Evolutionary conservation across 2,888 invertebrate genomes (phyloP).

Genomic region (Lochmaea crataegi): DNA sequence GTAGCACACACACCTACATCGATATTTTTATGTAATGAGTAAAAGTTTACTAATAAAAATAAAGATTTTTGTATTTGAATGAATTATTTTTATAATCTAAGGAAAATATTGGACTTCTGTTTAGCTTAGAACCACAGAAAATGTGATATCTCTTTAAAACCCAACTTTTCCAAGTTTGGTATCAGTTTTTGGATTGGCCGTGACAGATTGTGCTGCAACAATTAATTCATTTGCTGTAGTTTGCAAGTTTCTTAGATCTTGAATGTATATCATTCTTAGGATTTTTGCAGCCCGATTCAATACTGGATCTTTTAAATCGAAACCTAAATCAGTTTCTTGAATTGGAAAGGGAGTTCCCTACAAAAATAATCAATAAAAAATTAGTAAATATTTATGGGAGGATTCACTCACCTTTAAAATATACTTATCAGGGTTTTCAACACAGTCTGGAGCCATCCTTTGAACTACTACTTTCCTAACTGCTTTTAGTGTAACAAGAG

Average conservation of each 20-base stretch:
- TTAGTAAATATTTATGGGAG: not conserved
- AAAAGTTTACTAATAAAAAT: not conserved
- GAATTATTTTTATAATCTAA: not conserved
- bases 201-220: slow-evolving; percentile 90
- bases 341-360: slow-evolving; percentile 78
- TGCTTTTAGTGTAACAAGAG: slow-evolving; percentile 79
- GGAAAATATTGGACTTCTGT: no score
- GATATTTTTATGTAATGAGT: not conserved
- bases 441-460: slow-evolving; percentile 70
- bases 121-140: not conserved
- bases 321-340: slow-evolving; percentile 75
- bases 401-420: slow-evolving; percentile 57
- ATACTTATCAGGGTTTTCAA: slow-evolving; percentile 68
- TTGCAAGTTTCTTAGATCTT: slow-evolving; percentile 87
- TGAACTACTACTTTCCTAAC: slow-evolving; percentile 72
- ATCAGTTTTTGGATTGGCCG: slow-evolving; percentile 97
- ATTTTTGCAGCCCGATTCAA: slow-evolving; percentile 81
- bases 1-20: not conserved
- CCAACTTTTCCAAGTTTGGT: slow-evolving; percentile 95
- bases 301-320: slow-evolving; percentile 73
- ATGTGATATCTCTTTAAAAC: slow-evolving; percentile 61
- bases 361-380: slow-evolving; percentile 43
- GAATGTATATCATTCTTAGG: slow-evolving; percentile 83
- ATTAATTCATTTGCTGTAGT: slow-evolving; percentile 95
- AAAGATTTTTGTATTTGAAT: not conserved